Evolutionary conservation across 2,797 vertebrate species (phyloP).

Genomic region (Poliocrania exsul): DNA sequence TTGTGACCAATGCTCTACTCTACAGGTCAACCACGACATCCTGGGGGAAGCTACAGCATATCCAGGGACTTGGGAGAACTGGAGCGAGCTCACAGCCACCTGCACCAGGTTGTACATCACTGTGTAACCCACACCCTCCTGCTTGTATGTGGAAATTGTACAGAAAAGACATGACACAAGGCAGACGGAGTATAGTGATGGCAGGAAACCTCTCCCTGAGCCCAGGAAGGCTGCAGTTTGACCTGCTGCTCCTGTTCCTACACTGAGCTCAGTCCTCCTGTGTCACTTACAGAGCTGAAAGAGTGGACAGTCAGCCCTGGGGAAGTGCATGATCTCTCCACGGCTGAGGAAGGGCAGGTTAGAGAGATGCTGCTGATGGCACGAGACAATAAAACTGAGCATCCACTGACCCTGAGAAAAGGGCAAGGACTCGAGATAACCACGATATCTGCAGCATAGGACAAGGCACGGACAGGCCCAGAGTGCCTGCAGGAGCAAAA

Average conservation of each 20-base stretch:
- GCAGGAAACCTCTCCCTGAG: not conserved
- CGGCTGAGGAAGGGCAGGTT: not conserved
- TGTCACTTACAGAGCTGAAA: not conserved
- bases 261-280: not conserved
- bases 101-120: not conserved
- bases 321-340: rapidly evolving
- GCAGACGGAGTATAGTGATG: rapidly evolving
- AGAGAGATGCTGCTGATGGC: not conserved
- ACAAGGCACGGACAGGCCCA: rapidly evolving
- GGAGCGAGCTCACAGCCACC: rapidly evolving
- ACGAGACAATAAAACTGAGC: not conserved
- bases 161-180: not conserved
- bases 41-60: not conserved
- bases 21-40: not conserved
- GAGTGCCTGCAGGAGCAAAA: not conserved
- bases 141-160: rapidly evolving
- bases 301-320: not conserved
- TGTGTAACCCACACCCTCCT: not conserved
- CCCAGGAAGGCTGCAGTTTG: not conserved
- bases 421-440: not conserved
- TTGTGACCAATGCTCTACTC: not conserved
- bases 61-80: rapidly evolving
- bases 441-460: rapidly evolving
- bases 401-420: not conserved
- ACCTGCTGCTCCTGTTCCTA: not conserved